Base-by-base conservation (phyloP, 2,797 vertebrate species). In the Amniataba percoides region DNA sequence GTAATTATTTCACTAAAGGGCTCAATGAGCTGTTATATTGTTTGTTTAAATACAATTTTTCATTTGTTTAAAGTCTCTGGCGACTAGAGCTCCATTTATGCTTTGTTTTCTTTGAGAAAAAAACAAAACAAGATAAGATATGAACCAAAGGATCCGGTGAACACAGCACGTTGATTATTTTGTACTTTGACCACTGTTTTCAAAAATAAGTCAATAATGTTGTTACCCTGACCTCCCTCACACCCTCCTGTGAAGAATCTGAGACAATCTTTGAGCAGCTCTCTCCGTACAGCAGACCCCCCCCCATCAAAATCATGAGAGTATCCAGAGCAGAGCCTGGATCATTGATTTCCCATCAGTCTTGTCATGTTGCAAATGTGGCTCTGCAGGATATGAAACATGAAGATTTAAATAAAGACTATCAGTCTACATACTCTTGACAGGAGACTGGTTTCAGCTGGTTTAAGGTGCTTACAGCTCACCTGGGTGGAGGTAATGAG, bases 111-210 rank as follows among this genome's bases (percentile, higher is more conserved):
- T 19, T 81, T 61, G 27, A 31, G 27, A 31, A 15, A 55, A 58
- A 58, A 64, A 69, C 61, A 81, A 45, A 34, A 0, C 2, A 1
- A 90, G 88, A 93, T 93, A 90, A 93, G 87, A 87, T 92, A 80
- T 73, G 45, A 71, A 18, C 55, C 5, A 8, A 12, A 52, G 46
- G 71, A 74, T 62, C 72, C 67, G 27, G 60, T 2, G 36, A 75
- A 81, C 49, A 49, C 65, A 64, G 42, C 2, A 6, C 64, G 52
- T 58, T 65, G 46, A 64, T 82, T 71, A 15, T 62, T 69, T 34
- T 89, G 92, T 27, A 93, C 93, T 90, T 93, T 93, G 92, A 81
- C 58, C 91, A n/a, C 53, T 55, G 61, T 77, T 85, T 90, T 90
- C 23, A 84, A 87, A 91, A 88, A 90, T 80, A 91, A 69, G 77